These are phyloP conservation scores for Drosophila mercatorum DNA, from an alignment of 2,888 invertebrate genomes.

Conservation along the genomic window DNA sequence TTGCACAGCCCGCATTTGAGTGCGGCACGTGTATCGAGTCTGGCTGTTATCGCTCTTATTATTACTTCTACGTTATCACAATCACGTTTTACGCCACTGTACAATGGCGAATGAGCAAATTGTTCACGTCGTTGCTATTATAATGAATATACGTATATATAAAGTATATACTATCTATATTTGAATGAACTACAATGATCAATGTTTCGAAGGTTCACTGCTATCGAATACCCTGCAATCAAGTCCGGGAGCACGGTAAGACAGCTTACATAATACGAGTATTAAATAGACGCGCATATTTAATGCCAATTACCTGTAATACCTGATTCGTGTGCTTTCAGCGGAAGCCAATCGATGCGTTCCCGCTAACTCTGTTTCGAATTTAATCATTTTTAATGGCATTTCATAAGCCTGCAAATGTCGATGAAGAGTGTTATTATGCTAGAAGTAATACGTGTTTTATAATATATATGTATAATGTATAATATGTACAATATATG, in stretches of 20 bases:
- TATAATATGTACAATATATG: not conserved
- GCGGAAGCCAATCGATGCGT: not conserved
- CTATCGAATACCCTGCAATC: not conserved
- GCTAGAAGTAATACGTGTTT: too few species aligned
- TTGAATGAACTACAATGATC: constrained; percentile 3
- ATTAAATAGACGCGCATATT: not conserved
- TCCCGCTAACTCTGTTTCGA: not conserved
- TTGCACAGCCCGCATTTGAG: not conserved
- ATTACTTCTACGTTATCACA: constrained; percentile 25
- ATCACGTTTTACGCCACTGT: constrained; percentile 33
- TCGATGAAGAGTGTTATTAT: too few species aligned
- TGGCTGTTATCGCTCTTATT: constrained; percentile 32
- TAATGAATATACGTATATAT: not conserved
- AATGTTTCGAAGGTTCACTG: not conserved
- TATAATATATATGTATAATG: too few species aligned
- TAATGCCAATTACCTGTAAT: not conserved
- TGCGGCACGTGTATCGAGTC: constrained; percentile 32
- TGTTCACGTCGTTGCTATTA: constrained; percentile 16
- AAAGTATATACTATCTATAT: not conserved
- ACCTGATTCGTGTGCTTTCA: not conserved
- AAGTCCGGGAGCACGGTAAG: not conserved
- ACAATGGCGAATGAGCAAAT: constrained; percentile 22
- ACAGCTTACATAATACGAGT: not conserved
- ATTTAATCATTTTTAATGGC: not conserved
- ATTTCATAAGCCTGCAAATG: not conserved